Conservation (phyloP, 2,888 invertebrate genomes). For the Apantesis nais region DNA sequence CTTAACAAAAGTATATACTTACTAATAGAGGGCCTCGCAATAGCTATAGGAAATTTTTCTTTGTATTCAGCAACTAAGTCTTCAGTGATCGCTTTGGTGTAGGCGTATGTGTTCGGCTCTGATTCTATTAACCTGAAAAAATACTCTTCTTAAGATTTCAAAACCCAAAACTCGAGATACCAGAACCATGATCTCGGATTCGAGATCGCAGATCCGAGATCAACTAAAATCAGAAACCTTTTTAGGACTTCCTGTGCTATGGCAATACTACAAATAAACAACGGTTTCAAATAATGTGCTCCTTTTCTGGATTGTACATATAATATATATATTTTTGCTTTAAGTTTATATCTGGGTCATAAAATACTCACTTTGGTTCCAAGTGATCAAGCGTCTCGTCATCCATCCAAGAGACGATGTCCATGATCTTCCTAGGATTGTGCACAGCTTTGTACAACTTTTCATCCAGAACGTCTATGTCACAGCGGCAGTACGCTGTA, state of each 20-base stretch:
- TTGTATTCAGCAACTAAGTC: slow-evolving; percentile 91
- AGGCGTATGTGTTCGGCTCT: slow-evolving; percentile 97
- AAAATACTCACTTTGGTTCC: slow-evolving; percentile 87
- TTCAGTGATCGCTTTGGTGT: slow-evolving; percentile 97
- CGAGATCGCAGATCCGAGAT: too few relatives aligned
- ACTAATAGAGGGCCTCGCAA: slow-evolving; percentile 97
- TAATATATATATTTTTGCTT: too few relatives aligned
- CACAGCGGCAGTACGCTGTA: slow-evolving; percentile 97
- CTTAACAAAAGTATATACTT: slow-evolving; percentile 51
- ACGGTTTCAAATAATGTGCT: too few relatives aligned
- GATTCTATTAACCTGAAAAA: slow-evolving; percentile 87
- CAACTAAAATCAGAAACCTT: too few relatives aligned
- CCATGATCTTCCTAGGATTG: slow-evolving; percentile 87
- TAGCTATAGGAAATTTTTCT: slow-evolving; percentile 90
- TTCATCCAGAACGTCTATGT: slow-evolving; percentile 92
- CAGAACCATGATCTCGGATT: not conserved
- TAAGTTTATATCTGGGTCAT: too few relatives aligned
- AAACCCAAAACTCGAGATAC: not conserved
- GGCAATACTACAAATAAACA: too few relatives aligned
- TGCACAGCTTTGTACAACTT: slow-evolving; percentile 89
- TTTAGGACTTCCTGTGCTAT: too few relatives aligned
- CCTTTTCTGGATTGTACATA: too few relatives aligned
- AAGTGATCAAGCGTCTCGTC: slow-evolving; percentile 87
- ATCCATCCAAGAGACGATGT: slow-evolving; percentile 89
- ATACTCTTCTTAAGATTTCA: not conserved